These are phyloP conservation scores for Euplexia lucipara DNA, from an alignment of 2,888 invertebrate genomes.

Conservation along the genomic window DNA sequence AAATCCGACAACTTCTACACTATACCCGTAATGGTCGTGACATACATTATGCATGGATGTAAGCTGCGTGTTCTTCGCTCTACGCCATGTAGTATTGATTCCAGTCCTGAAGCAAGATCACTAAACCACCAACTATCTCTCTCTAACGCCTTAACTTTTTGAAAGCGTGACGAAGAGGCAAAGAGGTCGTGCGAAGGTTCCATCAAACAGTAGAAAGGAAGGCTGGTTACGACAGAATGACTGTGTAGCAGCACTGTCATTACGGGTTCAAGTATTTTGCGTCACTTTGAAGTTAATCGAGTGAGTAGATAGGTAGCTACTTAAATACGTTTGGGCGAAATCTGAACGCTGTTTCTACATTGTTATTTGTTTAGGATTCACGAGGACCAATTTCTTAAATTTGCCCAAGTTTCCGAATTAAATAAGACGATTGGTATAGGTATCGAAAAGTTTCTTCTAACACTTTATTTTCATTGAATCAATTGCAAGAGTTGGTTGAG, in stretches of 20 bases:
- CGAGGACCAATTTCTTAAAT: neutral
- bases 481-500: conserved; percentile 4
- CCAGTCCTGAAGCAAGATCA: conserved; percentile 41
- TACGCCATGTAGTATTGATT: conserved; percentile 63
- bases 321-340: conserved; percentile 26
- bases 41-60: conserved; percentile 65
- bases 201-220: conserved; percentile 45
- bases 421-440: neutral
- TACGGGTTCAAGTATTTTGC: conserved; percentile 46
- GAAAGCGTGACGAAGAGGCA: conserved; percentile 35
- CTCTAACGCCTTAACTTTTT: conserved; percentile 32
- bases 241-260: conserved; percentile 50
- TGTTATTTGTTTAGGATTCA: conserved; percentile 27
- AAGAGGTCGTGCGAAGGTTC: conserved; percentile 29
- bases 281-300: conserved; percentile 49
- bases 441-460: neutral
- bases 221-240: conserved; percentile 45
- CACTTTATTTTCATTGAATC: conserved; percentile 13
- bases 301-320: conserved; percentile 20
- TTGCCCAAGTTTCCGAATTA: conserved; percentile 1
- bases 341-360: conserved; percentile 14
- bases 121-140: conserved; percentile 42
- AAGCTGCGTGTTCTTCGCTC: conserved; percentile 57
- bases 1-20: conserved; percentile 57
- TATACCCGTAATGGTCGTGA: conserved; percentile 54